These are phyloP conservation scores for Vultur gryphus DNA, from an alignment of 2,797 vertebrate genomes.

Conservation along the genomic window DNA sequence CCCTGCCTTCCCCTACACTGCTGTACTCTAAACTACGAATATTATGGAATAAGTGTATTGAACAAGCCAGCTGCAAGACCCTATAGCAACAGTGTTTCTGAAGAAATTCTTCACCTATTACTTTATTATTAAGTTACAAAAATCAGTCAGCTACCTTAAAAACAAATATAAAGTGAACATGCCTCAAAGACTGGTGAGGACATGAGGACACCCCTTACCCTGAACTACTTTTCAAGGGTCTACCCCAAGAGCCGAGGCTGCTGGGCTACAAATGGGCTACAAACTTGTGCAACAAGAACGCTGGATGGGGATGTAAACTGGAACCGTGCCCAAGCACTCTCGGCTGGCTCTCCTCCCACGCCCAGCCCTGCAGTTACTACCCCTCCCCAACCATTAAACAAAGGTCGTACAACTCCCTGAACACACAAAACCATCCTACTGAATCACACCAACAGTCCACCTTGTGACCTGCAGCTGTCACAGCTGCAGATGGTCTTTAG, in stretches of 20 bases:
- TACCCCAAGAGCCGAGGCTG: background rate
- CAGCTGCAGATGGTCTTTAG: background rate
- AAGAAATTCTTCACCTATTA: background rate
- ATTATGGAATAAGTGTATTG: background rate
- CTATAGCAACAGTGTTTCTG: background rate
- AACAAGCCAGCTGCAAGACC: background rate
- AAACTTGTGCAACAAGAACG: background rate
- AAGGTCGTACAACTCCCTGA: background rate
- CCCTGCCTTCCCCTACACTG: background rate
- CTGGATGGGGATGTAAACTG: background rate
- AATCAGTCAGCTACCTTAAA: background rate
- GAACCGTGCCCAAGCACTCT: background rate
- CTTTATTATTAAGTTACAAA: background rate
- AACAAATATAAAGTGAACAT: background rate
- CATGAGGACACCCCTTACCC: background rate
- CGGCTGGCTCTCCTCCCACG: background rate
- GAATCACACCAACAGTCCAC: accelerated
- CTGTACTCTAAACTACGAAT: background rate
- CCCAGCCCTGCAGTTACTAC: background rate
- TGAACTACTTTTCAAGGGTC: background rate
- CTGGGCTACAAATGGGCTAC: background rate
- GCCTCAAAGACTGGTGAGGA: background rate
- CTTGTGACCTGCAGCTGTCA: accelerated
- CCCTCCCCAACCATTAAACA: background rate
- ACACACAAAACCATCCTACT: background rate